Evolutionary conservation across 2,113 vertebrate species (phyloP).

Genomic region (Aspiorhynchus laticeps): DNA sequence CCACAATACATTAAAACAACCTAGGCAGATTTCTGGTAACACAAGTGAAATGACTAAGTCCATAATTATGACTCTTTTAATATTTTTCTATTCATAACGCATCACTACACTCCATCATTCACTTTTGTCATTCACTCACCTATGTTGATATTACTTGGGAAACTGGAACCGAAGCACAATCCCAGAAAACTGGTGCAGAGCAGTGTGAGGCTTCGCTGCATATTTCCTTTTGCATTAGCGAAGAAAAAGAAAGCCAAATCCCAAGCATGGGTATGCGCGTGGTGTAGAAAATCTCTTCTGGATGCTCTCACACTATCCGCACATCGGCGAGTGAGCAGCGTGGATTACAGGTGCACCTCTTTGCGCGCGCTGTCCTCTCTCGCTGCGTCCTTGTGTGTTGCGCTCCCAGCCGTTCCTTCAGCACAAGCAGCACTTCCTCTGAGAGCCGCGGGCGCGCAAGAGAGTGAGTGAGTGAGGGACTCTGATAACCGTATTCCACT

Average conservation of each 20-base stretch:
- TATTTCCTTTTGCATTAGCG: slow-evolving; percentile 99
- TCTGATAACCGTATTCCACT: slow-evolving; percentile 17
- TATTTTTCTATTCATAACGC: neutral
- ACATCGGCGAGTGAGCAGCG: slow-evolving; percentile 40
- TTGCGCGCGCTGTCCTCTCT: neutral
- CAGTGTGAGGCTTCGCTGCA: slow-evolving; percentile 97
- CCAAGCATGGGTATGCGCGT: slow-evolving; percentile 88
- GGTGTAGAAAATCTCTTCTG: slow-evolving; percentile 60
- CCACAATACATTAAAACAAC: neutral
- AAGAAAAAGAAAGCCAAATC: slow-evolving; percentile 88
- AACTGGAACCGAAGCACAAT: slow-evolving; percentile 97
- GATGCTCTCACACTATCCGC: slow-evolving; percentile 36
- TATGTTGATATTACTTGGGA: slow-evolving; percentile 99
- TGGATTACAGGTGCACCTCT: slow-evolving; percentile 39
- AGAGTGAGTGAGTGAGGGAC: slow-evolving; percentile 31
- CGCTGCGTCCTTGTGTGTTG: slow-evolving; percentile 26
- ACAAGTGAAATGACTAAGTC: neutral
- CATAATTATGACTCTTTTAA: neutral
- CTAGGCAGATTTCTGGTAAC: neutral
- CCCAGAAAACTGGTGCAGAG: slow-evolving; percentile 98
- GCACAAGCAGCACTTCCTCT: slow-evolving; percentile 48
- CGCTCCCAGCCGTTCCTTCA: slow-evolving; percentile 27
- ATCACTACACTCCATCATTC: neutral
- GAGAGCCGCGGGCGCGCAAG: slow-evolving; percentile 14
- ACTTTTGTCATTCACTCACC: slow-evolving; percentile 78